These are phyloP conservation scores for Elysia crispata DNA, from an alignment of 2,888 invertebrate genomes.

Conservation along the genomic window DNA sequence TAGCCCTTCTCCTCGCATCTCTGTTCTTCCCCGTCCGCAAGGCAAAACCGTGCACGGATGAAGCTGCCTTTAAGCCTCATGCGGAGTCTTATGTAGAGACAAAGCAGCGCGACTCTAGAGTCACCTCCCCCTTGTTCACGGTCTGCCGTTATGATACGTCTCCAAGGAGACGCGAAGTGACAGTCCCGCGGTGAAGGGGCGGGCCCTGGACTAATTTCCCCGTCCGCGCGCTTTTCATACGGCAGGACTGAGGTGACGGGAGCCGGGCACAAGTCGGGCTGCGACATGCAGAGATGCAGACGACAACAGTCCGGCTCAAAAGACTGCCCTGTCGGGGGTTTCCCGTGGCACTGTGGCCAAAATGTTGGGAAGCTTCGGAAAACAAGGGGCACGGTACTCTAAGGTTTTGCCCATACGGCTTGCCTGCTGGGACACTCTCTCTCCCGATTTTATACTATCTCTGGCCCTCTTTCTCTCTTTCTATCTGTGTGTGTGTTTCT, in stretches of 20 bases:
- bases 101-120: background rate
- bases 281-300: too few species aligned
- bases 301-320: too few species aligned
- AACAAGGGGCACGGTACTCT: too few species aligned
- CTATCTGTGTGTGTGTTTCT: background rate
- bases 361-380: too few species aligned
- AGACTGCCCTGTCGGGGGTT: too few species aligned
- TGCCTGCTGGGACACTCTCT: background rate
- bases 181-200: background rate
- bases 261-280: too few species aligned
- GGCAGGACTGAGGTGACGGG: too few species aligned
- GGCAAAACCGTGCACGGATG: too few species aligned
- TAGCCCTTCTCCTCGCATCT: background rate
- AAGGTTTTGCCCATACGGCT: too few species aligned
- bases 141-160: conserved; percentile 35
- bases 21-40: background rate
- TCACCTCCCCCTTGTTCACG: background rate
- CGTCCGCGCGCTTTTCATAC: background rate
- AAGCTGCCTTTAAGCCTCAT: too few species aligned
- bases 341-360: too few species aligned
- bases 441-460: background rate
- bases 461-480: background rate
- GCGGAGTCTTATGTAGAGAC: background rate
- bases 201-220: too few species aligned
- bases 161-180: conserved; percentile 30